Percentiles rank a stretch among this genome's conserved stretches.
Evolutionary conservation across 2,113 vertebrate genomes (phyloP).

Genomic region (Gobio gobio): DNA sequence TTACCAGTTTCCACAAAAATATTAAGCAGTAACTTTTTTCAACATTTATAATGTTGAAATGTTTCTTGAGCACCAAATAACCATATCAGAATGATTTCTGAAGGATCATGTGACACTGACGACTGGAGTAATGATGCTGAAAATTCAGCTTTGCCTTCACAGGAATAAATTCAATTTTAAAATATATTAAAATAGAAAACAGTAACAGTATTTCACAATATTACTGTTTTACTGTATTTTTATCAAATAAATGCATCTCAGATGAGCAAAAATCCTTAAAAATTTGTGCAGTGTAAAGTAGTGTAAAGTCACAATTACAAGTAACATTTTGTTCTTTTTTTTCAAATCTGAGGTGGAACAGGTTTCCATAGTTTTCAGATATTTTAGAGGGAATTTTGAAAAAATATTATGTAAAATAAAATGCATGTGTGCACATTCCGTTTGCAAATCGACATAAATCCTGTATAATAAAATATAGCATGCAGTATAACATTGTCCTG

Average conservation of each 20-base stretch:
- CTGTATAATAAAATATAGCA: background rate
- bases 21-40: background rate
- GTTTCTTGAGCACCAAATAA: background rate
- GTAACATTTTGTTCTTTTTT: too few species aligned
- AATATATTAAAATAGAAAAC: background rate
- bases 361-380: background rate
- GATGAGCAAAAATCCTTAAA: background rate
- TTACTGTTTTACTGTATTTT: background rate
- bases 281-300: background rate
- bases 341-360: background rate
- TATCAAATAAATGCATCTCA: background rate
- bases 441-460: background rate
- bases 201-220: background rate
- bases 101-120: background rate
- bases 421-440: background rate
- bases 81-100: background rate
- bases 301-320: background rate
- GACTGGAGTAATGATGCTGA: background rate
- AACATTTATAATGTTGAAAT: background rate
- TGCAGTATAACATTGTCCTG: background rate
- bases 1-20: background rate
- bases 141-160: background rate
- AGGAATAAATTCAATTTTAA: too few species aligned
- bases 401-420: background rate
- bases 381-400: background rate